phyloP scores from a whole-genome alignment of 92 coral and sea anemone genomes.

The Phymanthus crucifer region DNA sequence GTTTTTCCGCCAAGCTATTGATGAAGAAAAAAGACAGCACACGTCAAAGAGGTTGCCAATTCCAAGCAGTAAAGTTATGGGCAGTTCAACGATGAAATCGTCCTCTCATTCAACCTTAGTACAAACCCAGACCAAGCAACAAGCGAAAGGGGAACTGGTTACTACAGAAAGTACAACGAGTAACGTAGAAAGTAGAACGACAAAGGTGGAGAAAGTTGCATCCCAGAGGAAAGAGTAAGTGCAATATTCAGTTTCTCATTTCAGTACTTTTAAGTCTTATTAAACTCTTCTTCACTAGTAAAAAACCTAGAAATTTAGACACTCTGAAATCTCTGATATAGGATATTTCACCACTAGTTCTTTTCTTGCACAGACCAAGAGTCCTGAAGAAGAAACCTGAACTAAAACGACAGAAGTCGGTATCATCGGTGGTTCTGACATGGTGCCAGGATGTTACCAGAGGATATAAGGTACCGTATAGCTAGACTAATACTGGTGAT shows the following conservation, averaged over 20 bases:
- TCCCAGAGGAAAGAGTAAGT: conserved; percentile 37
- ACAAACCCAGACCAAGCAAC: neutral
- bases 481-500: no score
- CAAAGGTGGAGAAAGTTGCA: conserved; percentile 13
- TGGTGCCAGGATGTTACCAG: conserved; percentile 95
- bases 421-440: conserved; percentile 84
- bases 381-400: conserved; percentile 92
- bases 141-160: neutral
- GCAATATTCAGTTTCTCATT: neutral
- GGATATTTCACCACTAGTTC: neutral
- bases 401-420: conserved; percentile 92
- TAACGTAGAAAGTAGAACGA: neutral
- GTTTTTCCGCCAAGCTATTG: conserved; percentile 82
- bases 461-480: conserved; percentile 68
- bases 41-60: neutral
- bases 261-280: neutral
- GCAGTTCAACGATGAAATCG: neutral
- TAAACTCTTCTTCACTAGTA: neutral
- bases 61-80: neutral
- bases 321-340: neutral
- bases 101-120: neutral
- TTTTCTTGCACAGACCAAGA: conserved; percentile 60
- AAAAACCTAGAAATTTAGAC: no score
- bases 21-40: conserved; percentile 55
- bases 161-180: neutral